Conservation (phyloP, 2,113 vertebrate species). For the Ariopsis seemanni region DNA sequence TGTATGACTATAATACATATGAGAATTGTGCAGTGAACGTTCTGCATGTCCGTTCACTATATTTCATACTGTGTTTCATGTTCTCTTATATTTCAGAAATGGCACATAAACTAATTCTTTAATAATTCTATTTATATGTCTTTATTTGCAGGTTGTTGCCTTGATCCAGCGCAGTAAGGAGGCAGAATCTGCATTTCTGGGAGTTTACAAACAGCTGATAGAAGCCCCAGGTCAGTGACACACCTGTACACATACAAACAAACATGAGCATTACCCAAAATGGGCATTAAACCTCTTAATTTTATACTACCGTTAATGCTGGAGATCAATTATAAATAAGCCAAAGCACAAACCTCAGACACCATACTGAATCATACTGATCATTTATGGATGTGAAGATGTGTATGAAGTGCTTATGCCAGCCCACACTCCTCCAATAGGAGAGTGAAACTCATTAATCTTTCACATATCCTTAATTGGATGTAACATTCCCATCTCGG, state of each 20-base stretch:
- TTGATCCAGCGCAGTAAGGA: constrained; percentile 96
- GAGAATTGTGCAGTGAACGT: background rate
- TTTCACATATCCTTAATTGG: constrained; percentile 28
- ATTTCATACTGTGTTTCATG: background rate
- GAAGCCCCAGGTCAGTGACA: constrained; percentile 90
- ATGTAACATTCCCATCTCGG: constrained; percentile 65
- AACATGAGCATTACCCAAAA: constrained; percentile 10
- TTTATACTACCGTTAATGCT: background rate
- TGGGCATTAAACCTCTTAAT: constrained; percentile 22
- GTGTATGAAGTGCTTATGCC: background rate
- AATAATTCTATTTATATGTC: background rate
- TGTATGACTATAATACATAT: background rate
- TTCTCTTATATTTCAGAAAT: background rate
- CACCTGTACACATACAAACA: constrained; percentile 50
- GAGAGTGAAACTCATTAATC: constrained; percentile 7
- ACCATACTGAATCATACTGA: background rate
- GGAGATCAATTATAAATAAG: background rate
- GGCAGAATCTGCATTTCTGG: constrained; percentile 94
- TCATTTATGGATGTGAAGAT: background rate
- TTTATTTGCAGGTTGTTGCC: constrained; percentile 86
- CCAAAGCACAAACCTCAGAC: background rate
- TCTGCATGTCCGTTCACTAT: background rate
- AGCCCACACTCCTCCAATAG: background rate
- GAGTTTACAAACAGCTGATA: constrained; percentile 93
- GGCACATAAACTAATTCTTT: background rate